Percentiles rank a stretch among this genome's conserved stretches.
Conservation (phyloP, 1,140 invertebrate species). For the Anagrus nilaparvatae region DNA sequence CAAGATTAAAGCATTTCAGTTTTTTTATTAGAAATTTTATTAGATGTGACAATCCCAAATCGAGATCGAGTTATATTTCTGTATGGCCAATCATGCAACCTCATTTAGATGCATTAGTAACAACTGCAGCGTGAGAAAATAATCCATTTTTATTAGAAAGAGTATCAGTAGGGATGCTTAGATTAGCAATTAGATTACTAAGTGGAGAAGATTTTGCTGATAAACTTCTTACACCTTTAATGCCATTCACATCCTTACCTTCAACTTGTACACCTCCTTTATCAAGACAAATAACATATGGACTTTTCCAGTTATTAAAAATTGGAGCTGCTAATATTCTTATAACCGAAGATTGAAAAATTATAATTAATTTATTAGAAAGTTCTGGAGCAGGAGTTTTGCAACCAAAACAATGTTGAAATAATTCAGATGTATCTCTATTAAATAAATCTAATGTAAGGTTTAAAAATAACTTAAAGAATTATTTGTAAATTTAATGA, state of each 20-base stretch:
- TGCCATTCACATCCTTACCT: constrained; percentile 33
- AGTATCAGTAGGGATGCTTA: constrained; percentile 75
- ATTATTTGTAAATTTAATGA: no score
- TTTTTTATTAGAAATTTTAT: constrained; percentile 86
- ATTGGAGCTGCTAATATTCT: constrained; percentile 95
- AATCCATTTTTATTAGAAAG: constrained; percentile 77
- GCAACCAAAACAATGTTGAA: constrained; percentile 54
- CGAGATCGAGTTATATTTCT: constrained; percentile 69
- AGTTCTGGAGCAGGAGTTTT: constrained; percentile 86
- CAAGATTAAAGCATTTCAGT: constrained; percentile 85
- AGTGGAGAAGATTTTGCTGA: constrained; percentile 73
- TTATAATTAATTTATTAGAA: constrained; percentile 84
- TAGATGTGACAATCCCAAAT: constrained; percentile 90
- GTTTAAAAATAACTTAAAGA: no score
- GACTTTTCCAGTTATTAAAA: constrained; percentile 81
- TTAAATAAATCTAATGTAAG: no score
- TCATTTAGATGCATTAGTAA: constrained; percentile 70
- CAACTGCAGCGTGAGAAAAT: constrained; percentile 61
- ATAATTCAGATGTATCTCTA: no score
- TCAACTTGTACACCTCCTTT: constrained; percentile 28
- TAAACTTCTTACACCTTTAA: constrained; percentile 53
- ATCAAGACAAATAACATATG: constrained; percentile 69
- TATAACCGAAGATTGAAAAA: constrained; percentile 80
- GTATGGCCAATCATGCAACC: constrained; percentile 77
- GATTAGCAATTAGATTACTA: constrained; percentile 79